Conservation (phyloP, 2,888 invertebrate genomes). For the Cheilosia variabilis region DNA sequence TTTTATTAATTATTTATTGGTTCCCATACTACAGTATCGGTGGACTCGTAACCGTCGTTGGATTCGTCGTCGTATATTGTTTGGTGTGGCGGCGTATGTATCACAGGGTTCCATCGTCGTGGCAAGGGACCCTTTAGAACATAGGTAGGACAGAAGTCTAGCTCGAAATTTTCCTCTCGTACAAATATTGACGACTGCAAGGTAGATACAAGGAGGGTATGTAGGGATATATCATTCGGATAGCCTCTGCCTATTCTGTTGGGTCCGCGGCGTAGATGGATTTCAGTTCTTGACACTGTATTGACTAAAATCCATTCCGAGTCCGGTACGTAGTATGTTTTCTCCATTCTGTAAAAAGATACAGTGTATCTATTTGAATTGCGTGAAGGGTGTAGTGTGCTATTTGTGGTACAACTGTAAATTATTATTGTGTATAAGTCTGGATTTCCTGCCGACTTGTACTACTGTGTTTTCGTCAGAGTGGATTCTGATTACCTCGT, state of each 20-base stretch:
- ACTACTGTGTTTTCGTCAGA: neutral
- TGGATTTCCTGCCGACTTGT: constrained; percentile 1
- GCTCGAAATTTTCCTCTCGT: neutral
- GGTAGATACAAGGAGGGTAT: neutral
- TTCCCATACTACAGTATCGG: neutral
- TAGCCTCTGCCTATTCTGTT: neutral
- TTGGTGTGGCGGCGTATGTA: neutral
- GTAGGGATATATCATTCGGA: neutral
- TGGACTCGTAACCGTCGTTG: neutral
- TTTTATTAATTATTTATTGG: neutral
- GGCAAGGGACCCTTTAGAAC: neutral
- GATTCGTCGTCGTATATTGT: neutral
- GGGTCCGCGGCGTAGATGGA: neutral
- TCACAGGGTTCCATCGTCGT: neutral
- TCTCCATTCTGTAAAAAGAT: neutral
- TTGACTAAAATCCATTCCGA: neutral
- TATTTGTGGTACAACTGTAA: no score
- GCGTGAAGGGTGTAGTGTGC: no score
- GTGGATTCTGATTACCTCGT: neutral
- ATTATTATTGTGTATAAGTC: neutral
- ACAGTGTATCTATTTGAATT: no score
- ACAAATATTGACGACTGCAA: neutral
- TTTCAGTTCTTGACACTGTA: neutral
- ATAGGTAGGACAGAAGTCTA: neutral
- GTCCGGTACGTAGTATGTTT: neutral